These are phyloP conservation scores for Cancer borealis DNA, from an alignment of 2,888 invertebrate species.

Conservation along the genomic window DNA sequence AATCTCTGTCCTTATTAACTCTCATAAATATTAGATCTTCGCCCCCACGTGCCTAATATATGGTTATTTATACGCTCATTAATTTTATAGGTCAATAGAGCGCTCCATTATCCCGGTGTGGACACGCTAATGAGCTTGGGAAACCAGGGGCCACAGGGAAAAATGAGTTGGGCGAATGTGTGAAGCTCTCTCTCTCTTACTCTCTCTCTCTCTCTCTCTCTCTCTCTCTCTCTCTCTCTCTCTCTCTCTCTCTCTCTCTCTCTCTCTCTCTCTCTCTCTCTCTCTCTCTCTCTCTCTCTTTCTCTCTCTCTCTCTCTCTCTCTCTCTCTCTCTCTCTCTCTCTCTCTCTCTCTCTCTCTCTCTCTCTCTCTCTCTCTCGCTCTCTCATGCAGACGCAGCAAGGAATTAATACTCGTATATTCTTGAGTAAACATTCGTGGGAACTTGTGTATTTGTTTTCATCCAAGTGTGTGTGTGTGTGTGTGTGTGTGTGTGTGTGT, in stretches of 20 bases:
- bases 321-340: too few relatives aligned
- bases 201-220: too few relatives aligned
- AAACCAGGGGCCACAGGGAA: background rate
- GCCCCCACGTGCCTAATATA: conserved; percentile 24
- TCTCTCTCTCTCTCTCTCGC: background rate
- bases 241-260: too few relatives aligned
- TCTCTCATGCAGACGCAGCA: conserved; percentile 13
- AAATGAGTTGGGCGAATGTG: background rate
- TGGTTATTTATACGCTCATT: conserved; percentile 34
- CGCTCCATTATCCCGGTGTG: conserved; percentile 9
- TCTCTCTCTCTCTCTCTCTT: too few relatives aligned
- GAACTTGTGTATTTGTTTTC: conserved; percentile 22
- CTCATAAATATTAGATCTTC: conserved; percentile 12
- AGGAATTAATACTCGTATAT: conserved; percentile 13
- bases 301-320: too few relatives aligned
- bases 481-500: conserved; percentile 40
- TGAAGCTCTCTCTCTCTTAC: background rate
- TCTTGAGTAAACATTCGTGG: conserved; percentile 18
- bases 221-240: too few relatives aligned
- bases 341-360: too few relatives aligned
- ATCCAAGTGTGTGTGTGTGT: conserved; percentile 11
- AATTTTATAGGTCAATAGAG: conserved; percentile 29
- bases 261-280: too few relatives aligned
- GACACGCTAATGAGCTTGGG: conserved; percentile 16
- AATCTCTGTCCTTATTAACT: conserved; percentile 33